phyloP scores from a whole-genome alignment of 2,113 vertebrate species.

The Amphilophus citrinellus region DNA sequence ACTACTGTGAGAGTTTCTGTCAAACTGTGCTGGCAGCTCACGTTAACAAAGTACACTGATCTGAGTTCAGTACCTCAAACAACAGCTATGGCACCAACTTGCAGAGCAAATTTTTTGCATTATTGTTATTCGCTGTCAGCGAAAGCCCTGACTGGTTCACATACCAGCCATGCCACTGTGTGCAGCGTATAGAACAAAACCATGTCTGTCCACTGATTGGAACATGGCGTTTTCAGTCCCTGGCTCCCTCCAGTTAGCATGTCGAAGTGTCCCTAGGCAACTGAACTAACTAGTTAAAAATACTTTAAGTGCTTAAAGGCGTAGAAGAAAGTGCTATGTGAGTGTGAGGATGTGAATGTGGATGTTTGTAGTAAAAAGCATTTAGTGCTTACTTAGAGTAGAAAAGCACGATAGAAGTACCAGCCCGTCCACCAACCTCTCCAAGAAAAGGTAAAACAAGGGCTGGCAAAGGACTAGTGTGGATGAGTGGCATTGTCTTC shows the following conservation, averaged over 20 bases:
- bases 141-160: not conserved
- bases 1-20: not conserved
- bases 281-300: not conserved
- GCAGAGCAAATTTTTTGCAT: not conserved
- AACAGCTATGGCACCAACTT: not conserved
- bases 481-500: not conserved
- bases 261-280: not conserved
- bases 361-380: not conserved
- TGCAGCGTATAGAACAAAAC: not conserved
- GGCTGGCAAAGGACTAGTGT: not conserved
- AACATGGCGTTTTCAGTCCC: not conserved
- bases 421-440: not conserved
- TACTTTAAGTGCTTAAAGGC: not conserved
- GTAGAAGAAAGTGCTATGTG: not conserved
- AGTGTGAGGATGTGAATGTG: not conserved
- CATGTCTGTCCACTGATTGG: not conserved
- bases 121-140: not conserved
- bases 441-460: not conserved
- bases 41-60: not conserved
- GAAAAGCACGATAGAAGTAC: not conserved
- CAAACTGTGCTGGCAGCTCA: not conserved
- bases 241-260: not conserved
- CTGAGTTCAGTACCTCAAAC: slow-evolving; percentile 4
- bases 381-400: rapidly evolving
- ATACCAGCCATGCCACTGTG: not conserved